Evolutionary conservation across 1,140 invertebrate genomes (phyloP), one percentile per base, ranked within the genome.

Genomic region (Drosophila navojoa): DNA sequence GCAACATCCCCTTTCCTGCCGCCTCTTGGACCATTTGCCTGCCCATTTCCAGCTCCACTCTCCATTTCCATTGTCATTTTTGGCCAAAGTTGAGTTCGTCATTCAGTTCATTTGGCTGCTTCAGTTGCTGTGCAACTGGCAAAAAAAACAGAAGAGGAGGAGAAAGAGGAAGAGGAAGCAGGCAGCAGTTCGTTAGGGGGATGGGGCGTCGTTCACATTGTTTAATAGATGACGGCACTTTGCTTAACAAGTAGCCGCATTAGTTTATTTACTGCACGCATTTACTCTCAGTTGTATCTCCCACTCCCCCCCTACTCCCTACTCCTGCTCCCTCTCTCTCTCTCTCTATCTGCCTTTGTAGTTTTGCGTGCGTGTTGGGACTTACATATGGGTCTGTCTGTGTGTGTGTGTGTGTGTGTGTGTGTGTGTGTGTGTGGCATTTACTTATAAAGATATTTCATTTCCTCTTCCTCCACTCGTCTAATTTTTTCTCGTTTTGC

Each of bases 161-260:
- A n/a, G 4, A 42, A n/a, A 15, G 42, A 44, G 40, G 44, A 44
- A 44, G n/a, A 45, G 6, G 42, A 9, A 5, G 27, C 45, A 6
- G 32, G 32, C 27, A 29, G 27, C 5, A 29, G 27, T 5, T 5
- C 5, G 0, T 6, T 9, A 25, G 22, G 27, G 3, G 0, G 5
- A n/a, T 4, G 32, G 42, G 57, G 44, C 35, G 13, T 40, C 15
- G 40, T 59, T 52, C 71, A 87, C 78, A 86, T 79, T 86, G 79
- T 89, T 78, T 87, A 87, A 87, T 87, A 87, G 82, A 87, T 87
- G 82, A 79, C 76, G 82, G 82, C 79, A 87, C 82, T 87, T 87
- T 89, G 82, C 84, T 89, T 87, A 87, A 89, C 82, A 87, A 87
- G 82, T 76, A 79, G 82, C 64, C 82, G 70, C 84, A 87, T 87